Evolutionary conservation across 2,113 vertebrate species (phyloP).

Genomic region (Thomomys bottae): DNA sequence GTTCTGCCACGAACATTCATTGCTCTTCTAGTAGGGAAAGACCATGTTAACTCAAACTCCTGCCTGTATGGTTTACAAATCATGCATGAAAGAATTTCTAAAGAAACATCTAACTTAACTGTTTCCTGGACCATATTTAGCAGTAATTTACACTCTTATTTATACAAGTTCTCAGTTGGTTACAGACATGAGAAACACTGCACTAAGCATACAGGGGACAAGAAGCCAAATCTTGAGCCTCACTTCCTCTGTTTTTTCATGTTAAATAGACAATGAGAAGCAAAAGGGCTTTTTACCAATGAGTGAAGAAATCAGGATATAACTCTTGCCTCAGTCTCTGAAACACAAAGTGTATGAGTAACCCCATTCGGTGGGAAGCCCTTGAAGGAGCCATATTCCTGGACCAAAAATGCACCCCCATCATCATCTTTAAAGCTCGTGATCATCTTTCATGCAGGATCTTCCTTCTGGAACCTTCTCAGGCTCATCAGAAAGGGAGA

Average conservation of each 20-base stretch:
- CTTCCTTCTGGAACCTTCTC: background rate
- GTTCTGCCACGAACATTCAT: background rate
- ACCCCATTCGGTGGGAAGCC: background rate
- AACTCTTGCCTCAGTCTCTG: background rate
- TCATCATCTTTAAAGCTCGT: background rate
- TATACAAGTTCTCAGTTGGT: background rate
- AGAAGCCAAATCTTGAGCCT: background rate
- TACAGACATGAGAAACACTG: background rate
- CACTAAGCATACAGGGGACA: background rate
- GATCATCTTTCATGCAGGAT: background rate
- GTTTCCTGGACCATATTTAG: background rate
- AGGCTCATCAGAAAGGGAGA: background rate
- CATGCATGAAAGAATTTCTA: constrained; percentile 7
- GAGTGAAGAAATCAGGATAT: background rate
- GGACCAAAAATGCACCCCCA: background rate
- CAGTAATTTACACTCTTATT: background rate
- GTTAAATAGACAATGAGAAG: background rate
- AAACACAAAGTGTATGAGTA: background rate
- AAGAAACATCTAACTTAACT: constrained; percentile 42
- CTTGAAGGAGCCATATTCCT: background rate
- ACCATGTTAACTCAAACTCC: background rate
- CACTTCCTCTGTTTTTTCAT: background rate
- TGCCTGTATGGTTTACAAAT: background rate
- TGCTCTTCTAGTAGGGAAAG: background rate
- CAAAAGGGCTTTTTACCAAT: too few species aligned